These are phyloP conservation scores for Frankliniella fusca DNA, from an alignment of 2,888 invertebrate genomes.

Conservation along the genomic window DNA sequence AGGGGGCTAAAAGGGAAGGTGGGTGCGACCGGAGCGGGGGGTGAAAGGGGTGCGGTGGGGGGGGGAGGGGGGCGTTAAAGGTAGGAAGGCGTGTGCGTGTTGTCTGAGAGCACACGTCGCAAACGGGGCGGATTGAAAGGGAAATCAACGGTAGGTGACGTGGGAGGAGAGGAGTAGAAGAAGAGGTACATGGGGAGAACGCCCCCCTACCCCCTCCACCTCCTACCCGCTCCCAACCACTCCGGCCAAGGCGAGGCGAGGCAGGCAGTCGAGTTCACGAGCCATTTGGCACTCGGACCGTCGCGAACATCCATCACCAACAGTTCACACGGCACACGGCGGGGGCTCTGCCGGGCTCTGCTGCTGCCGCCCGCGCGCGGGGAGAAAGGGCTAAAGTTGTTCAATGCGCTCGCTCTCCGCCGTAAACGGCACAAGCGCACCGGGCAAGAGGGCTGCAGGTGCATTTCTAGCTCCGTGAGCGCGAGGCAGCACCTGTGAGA, in stretches of 20 bases:
- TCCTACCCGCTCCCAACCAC: no score
- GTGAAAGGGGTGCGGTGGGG: not conserved
- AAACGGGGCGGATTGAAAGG: no score
- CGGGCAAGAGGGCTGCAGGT: no score
- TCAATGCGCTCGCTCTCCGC: no score
- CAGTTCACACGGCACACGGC: not conserved
- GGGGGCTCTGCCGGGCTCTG: no score
- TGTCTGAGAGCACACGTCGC: no score
- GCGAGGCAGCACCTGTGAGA: not conserved
- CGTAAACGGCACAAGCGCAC: no score
- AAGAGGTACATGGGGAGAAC: not conserved
- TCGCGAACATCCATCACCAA: constrained; percentile 12
- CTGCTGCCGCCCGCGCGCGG: no score
- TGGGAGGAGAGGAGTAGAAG: not conserved
- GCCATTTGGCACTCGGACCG: constrained; percentile 23
- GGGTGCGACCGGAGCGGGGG: not conserved
- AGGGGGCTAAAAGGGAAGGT: not conserved
- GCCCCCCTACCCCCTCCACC: no score
- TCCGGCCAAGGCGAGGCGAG: no score
- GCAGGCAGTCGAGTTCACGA: constrained; percentile 2
- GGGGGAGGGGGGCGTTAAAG: not conserved
- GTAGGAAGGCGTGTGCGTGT: not conserved
- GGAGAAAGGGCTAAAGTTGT: no score
- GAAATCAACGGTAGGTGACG: not conserved
- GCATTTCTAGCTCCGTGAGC: no score